These are phyloP conservation scores for Tetragnatha montana DNA, from an alignment of 2,888 invertebrate species.

Conservation along the genomic window DNA sequence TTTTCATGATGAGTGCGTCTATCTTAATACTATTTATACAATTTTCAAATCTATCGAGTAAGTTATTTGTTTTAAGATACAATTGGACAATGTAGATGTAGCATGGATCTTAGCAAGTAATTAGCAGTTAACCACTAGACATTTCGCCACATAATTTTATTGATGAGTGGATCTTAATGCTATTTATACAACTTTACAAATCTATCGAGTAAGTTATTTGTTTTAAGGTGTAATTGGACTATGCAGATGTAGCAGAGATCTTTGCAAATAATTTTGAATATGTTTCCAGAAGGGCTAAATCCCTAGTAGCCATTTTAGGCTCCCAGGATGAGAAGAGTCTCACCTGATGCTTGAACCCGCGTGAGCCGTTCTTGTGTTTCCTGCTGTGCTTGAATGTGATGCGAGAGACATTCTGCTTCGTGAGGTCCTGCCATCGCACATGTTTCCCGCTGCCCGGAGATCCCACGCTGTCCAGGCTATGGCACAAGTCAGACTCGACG, in stretches of 20 bases:
- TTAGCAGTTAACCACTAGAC: too few species aligned
- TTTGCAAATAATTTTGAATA: not conserved
- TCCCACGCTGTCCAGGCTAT: not conserved
- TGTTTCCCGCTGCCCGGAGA: conserved; percentile 43
- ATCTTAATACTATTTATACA: too few species aligned
- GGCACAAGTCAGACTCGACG: not conserved
- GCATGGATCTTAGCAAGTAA: too few species aligned
- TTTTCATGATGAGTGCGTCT: too few species aligned
- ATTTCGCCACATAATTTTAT: too few species aligned
- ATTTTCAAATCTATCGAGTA: too few species aligned
- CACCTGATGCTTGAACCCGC: conserved; percentile 1
- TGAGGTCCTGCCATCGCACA: conserved; percentile 58
- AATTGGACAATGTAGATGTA: too few species aligned
- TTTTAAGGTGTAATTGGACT: not conserved
- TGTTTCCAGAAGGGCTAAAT: not conserved
- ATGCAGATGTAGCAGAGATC: too few species aligned
- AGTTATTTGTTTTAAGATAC: not conserved
- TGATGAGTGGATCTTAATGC: too few species aligned
- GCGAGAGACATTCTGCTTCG: conserved; percentile 45
- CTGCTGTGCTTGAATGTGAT: conserved; percentile 65
- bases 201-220: too few species aligned
- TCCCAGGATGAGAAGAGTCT: not conserved
- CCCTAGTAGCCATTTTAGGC: too few species aligned
- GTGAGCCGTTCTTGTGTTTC: conserved; percentile 39
- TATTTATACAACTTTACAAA: too few species aligned